These are phyloP conservation scores for Caenorhabditis sp. DNA, from an alignment of 2,888 invertebrate species.

Conservation along the genomic window DNA sequence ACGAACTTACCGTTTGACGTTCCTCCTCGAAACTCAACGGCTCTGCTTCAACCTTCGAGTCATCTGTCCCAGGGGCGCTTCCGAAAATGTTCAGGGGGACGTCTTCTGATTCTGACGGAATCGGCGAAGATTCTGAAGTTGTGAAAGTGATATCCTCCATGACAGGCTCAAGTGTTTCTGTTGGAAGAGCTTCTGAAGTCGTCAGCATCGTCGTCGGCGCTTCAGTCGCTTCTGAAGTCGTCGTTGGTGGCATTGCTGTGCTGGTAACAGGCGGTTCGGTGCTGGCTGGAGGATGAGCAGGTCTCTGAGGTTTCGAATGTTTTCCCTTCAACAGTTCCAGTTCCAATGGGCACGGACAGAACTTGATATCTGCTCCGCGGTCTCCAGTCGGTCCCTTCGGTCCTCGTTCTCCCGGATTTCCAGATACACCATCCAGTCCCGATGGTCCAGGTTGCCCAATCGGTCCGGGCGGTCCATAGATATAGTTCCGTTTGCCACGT, in stretches of 20 bases:
- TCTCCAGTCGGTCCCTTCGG: constrained; percentile 74
- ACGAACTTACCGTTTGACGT: constrained; percentile 25
- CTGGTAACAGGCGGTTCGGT: constrained; percentile 7
- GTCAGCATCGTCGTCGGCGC: neutral
- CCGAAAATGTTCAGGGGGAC: constrained; percentile 28
- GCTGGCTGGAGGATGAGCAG: constrained; percentile 27
- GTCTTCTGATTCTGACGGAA: neutral
- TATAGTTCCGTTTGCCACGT: constrained; percentile 77
- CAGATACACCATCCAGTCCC: constrained; percentile 81
- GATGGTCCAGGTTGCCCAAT: constrained; percentile 79
- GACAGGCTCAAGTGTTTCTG: neutral
- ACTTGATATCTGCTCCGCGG: constrained; percentile 79
- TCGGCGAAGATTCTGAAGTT: constrained; percentile 10
- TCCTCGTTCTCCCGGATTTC: constrained; percentile 73
- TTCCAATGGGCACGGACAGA: constrained; percentile 81
- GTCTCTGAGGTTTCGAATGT: constrained; percentile 30
- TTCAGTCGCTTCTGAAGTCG: neutral
- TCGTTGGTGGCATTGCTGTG: constrained; percentile 31
- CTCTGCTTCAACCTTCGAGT: constrained; percentile 10
- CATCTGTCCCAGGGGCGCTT: constrained; percentile 33
- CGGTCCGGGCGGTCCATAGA: constrained; percentile 80
- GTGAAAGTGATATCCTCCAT: constrained; percentile 33
- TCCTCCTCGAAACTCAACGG: constrained; percentile 33
- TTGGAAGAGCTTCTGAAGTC: constrained; percentile 9
- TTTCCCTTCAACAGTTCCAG: constrained; percentile 67